Evolutionary conservation across 2,888 invertebrate genomes (phyloP).

Genomic region (Cecidostiba fungosa): DNA sequence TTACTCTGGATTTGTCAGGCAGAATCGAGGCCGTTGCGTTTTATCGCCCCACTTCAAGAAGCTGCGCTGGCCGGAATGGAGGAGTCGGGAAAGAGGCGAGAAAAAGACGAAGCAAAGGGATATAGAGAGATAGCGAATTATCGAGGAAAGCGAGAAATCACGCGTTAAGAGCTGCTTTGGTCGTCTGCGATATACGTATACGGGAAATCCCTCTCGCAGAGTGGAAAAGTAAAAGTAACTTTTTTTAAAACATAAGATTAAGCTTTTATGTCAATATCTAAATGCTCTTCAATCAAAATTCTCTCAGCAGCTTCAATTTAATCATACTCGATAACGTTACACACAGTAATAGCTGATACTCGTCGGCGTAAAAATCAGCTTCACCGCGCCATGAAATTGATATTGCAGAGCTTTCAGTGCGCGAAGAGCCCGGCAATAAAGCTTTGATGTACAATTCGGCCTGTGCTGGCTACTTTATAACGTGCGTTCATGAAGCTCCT

Average conservation of each 20-base stretch:
- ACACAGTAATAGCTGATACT: too few relatives aligned
- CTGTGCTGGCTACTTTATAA: conserved; percentile 20
- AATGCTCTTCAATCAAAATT: too few relatives aligned
- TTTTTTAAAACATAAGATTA: too few relatives aligned
- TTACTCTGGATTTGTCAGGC: conserved; percentile 58
- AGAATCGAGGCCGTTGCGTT: conserved; percentile 45
- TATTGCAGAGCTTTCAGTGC: not conserved
- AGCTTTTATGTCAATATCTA: too few relatives aligned
- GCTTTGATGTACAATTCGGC: not conserved
- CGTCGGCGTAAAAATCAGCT: too few relatives aligned
- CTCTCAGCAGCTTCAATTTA: too few relatives aligned
- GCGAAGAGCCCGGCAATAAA: not conserved
- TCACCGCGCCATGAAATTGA: not conserved
- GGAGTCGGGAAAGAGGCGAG: not conserved
- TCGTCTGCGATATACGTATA: not conserved
- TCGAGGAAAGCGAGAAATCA: conserved; percentile 30
- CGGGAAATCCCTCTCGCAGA: not conserved
- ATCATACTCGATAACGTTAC: too few relatives aligned
- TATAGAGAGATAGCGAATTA: conserved; percentile 28
- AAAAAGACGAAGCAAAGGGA: not conserved
- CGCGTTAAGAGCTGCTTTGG: not conserved
- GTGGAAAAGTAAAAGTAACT: not conserved
- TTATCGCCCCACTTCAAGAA: conserved; percentile 36
- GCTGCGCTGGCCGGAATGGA: not conserved
- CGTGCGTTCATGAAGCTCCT: conserved; percentile 34